Conservation (phyloP, 2,888 invertebrate species). For the Hanleya hanleyi region DNA sequence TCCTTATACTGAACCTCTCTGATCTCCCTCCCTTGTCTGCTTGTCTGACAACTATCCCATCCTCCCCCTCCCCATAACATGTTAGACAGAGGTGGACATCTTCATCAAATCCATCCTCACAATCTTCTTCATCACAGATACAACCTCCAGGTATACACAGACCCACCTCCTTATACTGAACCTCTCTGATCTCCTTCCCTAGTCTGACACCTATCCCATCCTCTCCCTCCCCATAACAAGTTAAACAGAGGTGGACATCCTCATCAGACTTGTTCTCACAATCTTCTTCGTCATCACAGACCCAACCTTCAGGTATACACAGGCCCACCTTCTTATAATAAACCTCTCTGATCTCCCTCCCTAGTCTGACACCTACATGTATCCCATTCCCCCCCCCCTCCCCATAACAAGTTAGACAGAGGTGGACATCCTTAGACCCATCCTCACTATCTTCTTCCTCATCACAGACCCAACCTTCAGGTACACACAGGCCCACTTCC, state of each 20-base stretch:
- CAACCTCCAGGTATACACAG: constrained; percentile 90
- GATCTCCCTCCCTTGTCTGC: too few species aligned
- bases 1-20: constrained; percentile 39
- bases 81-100: background rate
- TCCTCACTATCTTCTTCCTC: constrained; percentile 85
- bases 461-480: constrained; percentile 86
- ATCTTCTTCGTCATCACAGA: constrained; percentile 79
- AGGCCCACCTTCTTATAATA: constrained; percentile 23
- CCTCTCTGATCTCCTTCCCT: constrained; percentile 32
- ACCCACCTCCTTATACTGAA: constrained; percentile 31
- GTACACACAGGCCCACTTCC: constrained; percentile 81
- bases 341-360: constrained; percentile 36
- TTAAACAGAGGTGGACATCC: constrained; percentile 2
- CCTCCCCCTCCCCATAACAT: too few species aligned
- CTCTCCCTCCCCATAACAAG: too few species aligned
- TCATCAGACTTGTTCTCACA: constrained; percentile 86
- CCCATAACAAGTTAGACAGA: too few species aligned
- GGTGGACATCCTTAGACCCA: constrained; percentile 76
- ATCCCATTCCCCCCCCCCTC: too few species aligned
- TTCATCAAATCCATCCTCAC: constrained; percentile 84
- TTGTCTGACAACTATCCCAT: too few species aligned
- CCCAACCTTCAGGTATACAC: constrained; percentile 94
- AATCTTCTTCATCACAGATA: constrained; percentile 84
- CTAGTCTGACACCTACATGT: too few species aligned
- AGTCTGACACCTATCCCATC: too few species aligned